These are phyloP conservation scores for Drosophila hydei DNA, from an alignment of 1,140 invertebrate genomes.

Conservation along the genomic window DNA sequence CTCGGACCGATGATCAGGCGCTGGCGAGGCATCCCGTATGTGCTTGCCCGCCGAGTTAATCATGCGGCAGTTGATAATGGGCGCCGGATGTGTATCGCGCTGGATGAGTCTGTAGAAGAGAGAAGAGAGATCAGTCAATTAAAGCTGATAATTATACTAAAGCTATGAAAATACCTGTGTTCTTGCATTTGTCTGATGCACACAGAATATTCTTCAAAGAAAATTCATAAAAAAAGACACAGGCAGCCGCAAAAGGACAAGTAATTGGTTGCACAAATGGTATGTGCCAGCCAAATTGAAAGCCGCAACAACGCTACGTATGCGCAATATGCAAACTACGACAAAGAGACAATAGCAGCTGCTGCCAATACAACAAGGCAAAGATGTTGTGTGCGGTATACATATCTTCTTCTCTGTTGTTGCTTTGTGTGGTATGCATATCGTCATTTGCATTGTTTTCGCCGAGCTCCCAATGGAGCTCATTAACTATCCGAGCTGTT, in stretches of 20 bases:
- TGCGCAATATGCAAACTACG: slow-evolving; percentile 56
- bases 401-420: neutral
- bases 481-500: slow-evolving; percentile 55
- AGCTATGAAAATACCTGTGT: too few relatives aligned
- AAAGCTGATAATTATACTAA: too few relatives aligned
- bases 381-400: neutral
- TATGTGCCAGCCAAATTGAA: slow-evolving; percentile 45
- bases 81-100: slow-evolving; percentile 90
- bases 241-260: slow-evolving; percentile 22
- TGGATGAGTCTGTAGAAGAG: slow-evolving; percentile 87
- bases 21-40: slow-evolving; percentile 85
- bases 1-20: slow-evolving; percentile 92
- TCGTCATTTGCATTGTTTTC: slow-evolving; percentile 58
- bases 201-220: neutral
- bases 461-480: slow-evolving; percentile 51
- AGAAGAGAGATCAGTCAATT: too few relatives aligned
- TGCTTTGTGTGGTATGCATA: slow-evolving; percentile 30
- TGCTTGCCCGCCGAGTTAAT: slow-evolving; percentile 86
- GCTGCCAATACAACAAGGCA: slow-evolving; percentile 33
- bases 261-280: slow-evolving; percentile 29
- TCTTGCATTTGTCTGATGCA: neutral
- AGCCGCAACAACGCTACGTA: slow-evolving; percentile 67
- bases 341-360: slow-evolving; percentile 34
- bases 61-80: slow-evolving; percentile 91
- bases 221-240: neutral